phyloP scores from a whole-genome alignment of 2,797 vertebrate genomes.

The Halcyon leucocephala region DNA sequence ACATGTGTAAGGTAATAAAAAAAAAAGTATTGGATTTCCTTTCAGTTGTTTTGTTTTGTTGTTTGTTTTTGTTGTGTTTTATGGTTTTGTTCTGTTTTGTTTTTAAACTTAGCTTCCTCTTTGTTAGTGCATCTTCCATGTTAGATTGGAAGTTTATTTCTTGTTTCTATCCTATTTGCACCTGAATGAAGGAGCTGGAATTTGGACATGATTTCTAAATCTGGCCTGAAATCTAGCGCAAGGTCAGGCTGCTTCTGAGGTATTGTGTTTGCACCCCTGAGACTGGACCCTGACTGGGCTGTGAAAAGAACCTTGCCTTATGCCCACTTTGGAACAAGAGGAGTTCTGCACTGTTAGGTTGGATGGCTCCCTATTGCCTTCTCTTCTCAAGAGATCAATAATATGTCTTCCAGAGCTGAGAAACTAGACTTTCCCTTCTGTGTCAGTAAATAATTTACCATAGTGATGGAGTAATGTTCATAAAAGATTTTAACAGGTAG shows the following conservation, averaged over 20 bases:
- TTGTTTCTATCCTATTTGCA: background rate
- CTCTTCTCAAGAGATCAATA: background rate
- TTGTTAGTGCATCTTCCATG: background rate
- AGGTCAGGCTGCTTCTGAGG: background rate
- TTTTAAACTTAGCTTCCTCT: background rate
- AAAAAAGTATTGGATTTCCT: background rate
- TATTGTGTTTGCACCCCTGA: background rate
- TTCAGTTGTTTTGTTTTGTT: background rate
- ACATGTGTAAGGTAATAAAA: background rate
- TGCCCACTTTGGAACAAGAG: background rate
- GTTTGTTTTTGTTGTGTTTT: background rate
- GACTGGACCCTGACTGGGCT: background rate
- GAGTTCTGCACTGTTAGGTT: background rate
- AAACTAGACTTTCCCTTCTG: background rate
- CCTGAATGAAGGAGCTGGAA: background rate
- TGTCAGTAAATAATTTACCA: background rate
- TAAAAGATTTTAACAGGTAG: background rate
- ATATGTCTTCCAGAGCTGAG: background rate
- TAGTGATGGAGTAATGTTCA: background rate
- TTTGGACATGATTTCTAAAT: background rate
- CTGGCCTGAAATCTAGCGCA: background rate
- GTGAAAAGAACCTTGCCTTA: background rate
- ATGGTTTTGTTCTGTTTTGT: no score
- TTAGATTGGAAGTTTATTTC: background rate
- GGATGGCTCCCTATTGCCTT: background rate